phyloP scores from a whole-genome alignment of 2,113 vertebrate genomes.

The Hydrochoerus hydrochaeris region DNA sequence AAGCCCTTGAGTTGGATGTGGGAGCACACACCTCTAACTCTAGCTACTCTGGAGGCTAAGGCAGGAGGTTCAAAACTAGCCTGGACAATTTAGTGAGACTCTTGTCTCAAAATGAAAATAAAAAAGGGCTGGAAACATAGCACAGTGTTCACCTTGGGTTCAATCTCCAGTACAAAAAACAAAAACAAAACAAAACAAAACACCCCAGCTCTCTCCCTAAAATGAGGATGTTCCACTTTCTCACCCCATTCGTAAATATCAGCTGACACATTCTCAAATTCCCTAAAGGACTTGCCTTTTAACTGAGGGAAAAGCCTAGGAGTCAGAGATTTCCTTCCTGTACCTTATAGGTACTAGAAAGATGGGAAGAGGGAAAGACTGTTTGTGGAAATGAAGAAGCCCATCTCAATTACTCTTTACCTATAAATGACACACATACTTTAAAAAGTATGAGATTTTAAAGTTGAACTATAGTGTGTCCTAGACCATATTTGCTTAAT shows the following conservation, averaged over 20 bases:
- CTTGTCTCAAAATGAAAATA: background rate
- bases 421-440: background rate
- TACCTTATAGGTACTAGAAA: slow-evolving; percentile 15
- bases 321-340: background rate
- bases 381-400: background rate
- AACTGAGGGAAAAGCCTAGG: background rate
- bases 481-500: background rate
- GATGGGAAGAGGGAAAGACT: background rate
- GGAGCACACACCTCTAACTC: background rate
- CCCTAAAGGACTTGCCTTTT: background rate
- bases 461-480: background rate
- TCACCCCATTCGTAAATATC: background rate
- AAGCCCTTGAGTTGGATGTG: background rate
- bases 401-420: background rate
- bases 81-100: background rate
- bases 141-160: background rate
- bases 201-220: background rate
- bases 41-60: background rate
- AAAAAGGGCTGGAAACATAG: background rate
- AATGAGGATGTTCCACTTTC: background rate
- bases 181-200: background rate
- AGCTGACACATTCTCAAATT: background rate
- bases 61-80: background rate
- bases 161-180: background rate
- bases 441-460: background rate